Evolutionary conservation across 2,797 vertebrate genomes (phyloP), one percentile per base, ranked within the genome.

Genomic region (Anolis apletophallus): DNA sequence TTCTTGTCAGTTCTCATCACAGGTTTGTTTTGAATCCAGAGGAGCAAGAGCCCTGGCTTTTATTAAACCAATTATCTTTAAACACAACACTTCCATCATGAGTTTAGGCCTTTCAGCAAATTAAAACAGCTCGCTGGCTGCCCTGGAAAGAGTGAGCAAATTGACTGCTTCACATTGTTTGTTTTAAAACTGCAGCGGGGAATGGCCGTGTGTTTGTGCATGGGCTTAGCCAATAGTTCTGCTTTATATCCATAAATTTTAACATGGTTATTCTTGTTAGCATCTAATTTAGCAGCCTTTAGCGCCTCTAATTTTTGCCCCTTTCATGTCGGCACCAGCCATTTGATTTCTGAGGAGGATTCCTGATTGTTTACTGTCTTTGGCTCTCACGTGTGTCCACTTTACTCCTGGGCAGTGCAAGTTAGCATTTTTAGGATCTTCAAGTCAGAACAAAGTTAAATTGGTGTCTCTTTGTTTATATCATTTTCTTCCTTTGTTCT

Each of bases 51-150:
- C 85, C 85, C 90, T 93, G 91, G 26, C 92, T 93, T 94, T 93
- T 93, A 92, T 93, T 95, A 93, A 90, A 88, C 88, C 88, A 87
- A 91, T 95, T 94, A 92, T 90, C 89, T 93, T 94, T 91, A 94
- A 93, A 89, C 89, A n/a, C 88, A 92, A 90, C 81, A 83, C 71
- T 93, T 93, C 93, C 92, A 93, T 93, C 89, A 83, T 81, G 81
- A 79, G 76, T 92, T 92, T 92, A 90, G 92, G 89, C 85, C 90
- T 94, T 94, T 95, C 95, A 94, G 84, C 92, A 93, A 88, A 81
- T 93, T 61, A 71, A 78, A 92, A 79, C 81, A 52, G 26, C 59
- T 50, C 88, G 92, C 93, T 87, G 91, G 84, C 88, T 93, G 81
- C 26, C 90, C 86, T 79, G 89, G 84, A 92, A 94, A 0, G 13